These are phyloP conservation scores for Alfaro cultratus DNA, from an alignment of 2,797 vertebrate species.

Conservation along the genomic window DNA sequence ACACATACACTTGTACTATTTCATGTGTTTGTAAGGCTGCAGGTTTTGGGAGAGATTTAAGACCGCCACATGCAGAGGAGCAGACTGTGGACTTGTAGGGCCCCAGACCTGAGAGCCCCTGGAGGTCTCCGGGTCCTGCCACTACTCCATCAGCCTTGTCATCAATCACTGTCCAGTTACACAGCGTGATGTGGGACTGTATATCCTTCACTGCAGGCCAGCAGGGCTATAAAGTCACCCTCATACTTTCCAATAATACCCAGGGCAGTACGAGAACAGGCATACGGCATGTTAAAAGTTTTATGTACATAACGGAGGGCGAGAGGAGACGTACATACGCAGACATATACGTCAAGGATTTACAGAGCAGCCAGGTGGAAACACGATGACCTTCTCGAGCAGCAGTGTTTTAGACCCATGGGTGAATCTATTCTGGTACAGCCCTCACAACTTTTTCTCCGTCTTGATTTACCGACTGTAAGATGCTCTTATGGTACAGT, in stretches of 20 bases:
- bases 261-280: slow-evolving; percentile 21
- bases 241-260: slow-evolving; percentile 50
- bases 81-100: slow-evolving; percentile 46
- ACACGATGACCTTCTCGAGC: slow-evolving; percentile 26
- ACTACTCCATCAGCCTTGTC: slow-evolving; percentile 51
- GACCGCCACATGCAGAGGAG: slow-evolving; percentile 36
- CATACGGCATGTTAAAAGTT: slow-evolving; percentile 12
- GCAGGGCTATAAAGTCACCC: slow-evolving; percentile 40
- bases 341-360: slow-evolving; percentile 20
- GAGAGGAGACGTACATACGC: not conserved
- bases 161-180: slow-evolving; percentile 66
- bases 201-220: slow-evolving; percentile 37
- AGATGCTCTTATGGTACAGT: not conserved
- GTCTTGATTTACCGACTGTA: not conserved
- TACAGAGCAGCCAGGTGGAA: slow-evolving; percentile 18
- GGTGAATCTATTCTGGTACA: slow-evolving; percentile 15
- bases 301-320: slow-evolving; percentile 14
- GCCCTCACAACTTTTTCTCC: slow-evolving; percentile 11
- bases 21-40: slow-evolving; percentile 13
- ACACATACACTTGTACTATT: not conserved
- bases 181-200: slow-evolving; percentile 38
- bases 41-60: slow-evolving; percentile 44
- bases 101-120: slow-evolving; percentile 42
- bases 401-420: not conserved
- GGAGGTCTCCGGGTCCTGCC: slow-evolving; percentile 41